These are phyloP conservation scores for Drosophila fuyamai DNA, from an alignment of 1,140 invertebrate species.

Conservation along the genomic window DNA sequence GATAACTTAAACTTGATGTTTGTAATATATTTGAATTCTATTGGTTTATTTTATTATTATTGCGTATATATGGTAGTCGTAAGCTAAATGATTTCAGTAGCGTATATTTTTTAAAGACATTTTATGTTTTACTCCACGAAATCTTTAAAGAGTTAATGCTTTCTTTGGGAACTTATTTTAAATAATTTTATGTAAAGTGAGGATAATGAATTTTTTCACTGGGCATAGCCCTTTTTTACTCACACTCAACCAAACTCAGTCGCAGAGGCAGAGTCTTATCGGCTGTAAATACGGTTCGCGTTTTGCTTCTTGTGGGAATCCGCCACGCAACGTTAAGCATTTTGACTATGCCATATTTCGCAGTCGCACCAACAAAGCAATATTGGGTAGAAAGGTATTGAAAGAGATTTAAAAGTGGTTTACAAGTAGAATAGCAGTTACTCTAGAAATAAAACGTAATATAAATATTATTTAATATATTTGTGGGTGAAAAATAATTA, in stretches of 20 bases:
- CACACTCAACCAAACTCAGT: background rate
- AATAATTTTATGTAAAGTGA: background rate
- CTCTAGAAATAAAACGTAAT: no score
- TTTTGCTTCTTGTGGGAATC: slow-evolving; percentile 54
- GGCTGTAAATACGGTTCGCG: slow-evolving; percentile 59
- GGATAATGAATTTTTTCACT: background rate
- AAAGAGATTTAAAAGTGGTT: background rate
- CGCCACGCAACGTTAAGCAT: slow-evolving; percentile 60
- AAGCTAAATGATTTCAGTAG: no score
- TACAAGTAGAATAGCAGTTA: background rate
- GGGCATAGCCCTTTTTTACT: background rate
- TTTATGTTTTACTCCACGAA: no score
- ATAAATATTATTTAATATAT: no score
- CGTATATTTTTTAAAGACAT: no score
- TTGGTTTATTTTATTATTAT: no score
- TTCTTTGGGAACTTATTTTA: background rate
- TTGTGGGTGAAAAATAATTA: no score
- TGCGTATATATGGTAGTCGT: no score
- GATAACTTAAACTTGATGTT: no score
- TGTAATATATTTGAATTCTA: no score
- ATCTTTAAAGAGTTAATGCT: no score
- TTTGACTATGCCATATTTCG: slow-evolving; percentile 64
- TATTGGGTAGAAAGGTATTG: slow-evolving; percentile 3
- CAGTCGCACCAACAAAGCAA: slow-evolving; percentile 42
- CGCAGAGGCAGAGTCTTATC: slow-evolving; percentile 47